These are phyloP conservation scores for Elachura formosa DNA, from an alignment of 2,113 vertebrate genomes.

Conservation along the genomic window DNA sequence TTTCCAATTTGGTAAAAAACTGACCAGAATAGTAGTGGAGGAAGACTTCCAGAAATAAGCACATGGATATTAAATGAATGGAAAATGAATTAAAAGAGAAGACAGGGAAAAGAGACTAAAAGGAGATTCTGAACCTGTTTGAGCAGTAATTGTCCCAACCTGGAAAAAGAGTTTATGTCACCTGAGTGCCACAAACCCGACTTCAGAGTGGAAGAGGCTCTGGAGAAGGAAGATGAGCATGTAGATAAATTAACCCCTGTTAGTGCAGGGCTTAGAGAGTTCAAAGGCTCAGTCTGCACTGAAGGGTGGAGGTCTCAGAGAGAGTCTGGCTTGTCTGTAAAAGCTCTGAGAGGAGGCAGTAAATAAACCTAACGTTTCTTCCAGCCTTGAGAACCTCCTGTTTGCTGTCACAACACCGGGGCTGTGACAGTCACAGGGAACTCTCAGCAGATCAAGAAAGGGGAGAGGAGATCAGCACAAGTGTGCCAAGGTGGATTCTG, in stretches of 20 bases:
- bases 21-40: constrained; percentile 6
- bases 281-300: neutral
- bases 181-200: neutral
- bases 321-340: neutral
- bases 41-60: constrained; percentile 37
- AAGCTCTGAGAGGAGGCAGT: neutral
- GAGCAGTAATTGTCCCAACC: neutral
- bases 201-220: neutral
- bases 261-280: neutral
- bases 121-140: neutral
- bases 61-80: neutral
- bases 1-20: neutral
- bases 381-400: neutral
- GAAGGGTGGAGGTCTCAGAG: neutral
- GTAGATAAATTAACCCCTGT: constrained; percentile 30
- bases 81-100: neutral
- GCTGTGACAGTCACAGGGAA: neutral
- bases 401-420: neutral
- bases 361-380: neutral
- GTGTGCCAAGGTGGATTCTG: neutral
- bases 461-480: neutral
- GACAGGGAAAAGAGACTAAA: neutral
- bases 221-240: neutral
- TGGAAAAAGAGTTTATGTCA: neutral
- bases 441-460: neutral